Percentiles rank a stretch among this genome's conserved stretches.
Conservation (phyloP, 2,113 vertebrate species). For the Centrocercus urophasianus region DNA sequence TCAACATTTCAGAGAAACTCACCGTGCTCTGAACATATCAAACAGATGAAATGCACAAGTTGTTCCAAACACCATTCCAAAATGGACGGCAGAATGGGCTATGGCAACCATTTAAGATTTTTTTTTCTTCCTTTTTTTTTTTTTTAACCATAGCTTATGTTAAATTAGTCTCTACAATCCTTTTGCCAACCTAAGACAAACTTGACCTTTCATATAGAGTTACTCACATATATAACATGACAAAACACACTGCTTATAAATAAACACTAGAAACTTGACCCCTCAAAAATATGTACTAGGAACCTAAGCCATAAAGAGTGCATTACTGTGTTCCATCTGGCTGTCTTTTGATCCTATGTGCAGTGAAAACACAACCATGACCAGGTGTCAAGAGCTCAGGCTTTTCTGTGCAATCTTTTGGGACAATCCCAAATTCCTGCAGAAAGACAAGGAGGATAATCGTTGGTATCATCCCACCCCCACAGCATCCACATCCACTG, state of each 20-base stretch:
- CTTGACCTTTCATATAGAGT: neutral
- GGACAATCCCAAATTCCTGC: neutral
- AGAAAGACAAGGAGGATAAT: neutral
- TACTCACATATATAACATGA: neutral
- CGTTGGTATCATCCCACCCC: neutral
- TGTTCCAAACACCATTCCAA: conserved; percentile 65
- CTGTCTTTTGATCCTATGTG: neutral
- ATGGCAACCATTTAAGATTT: neutral
- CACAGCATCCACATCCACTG: neutral
- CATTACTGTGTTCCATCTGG: neutral
- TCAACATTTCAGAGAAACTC: conserved; percentile 78
- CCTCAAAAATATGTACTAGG: neutral
- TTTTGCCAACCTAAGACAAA: neutral
- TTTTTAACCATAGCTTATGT: neutral
- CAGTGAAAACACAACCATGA: neutral
- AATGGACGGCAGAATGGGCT: neutral
- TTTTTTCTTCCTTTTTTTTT: neutral
- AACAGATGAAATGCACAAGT: conserved; percentile 73
- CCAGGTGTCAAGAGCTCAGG: neutral
- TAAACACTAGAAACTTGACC: neutral
- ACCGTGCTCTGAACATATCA: conserved; percentile 73
- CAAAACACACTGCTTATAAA: neutral
- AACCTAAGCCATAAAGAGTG: neutral
- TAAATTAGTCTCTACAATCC: neutral
- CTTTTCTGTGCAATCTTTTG: neutral